These are phyloP conservation scores for Phainopepla nitens DNA, from an alignment of 2,113 vertebrate species.

Conservation along the genomic window DNA sequence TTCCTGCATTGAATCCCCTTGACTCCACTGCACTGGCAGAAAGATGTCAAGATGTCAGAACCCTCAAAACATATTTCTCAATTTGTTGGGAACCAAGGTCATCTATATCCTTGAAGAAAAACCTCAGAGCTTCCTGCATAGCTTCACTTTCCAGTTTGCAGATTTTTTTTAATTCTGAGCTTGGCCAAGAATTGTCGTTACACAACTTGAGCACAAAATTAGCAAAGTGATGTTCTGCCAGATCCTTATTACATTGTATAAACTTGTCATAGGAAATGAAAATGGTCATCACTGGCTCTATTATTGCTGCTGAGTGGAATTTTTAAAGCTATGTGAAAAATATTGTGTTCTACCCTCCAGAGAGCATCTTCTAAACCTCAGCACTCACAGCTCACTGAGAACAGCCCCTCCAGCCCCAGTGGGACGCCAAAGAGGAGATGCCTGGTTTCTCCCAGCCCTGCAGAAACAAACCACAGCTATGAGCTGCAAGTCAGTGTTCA, in stretches of 20 bases:
- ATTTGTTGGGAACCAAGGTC: not conserved
- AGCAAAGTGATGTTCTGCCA: not conserved
- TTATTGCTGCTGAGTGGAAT: not conserved
- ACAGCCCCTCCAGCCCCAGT: not conserved
- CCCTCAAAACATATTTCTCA: not conserved
- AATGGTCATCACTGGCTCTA: not conserved
- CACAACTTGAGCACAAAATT: not conserved
- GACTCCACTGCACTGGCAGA: not conserved
- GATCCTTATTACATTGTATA: not conserved
- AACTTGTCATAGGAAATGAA: slow-evolving; percentile 9
- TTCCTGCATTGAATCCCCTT: not conserved
- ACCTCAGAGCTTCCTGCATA: not conserved
- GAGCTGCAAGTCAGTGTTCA: not conserved
- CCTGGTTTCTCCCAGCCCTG: not conserved
- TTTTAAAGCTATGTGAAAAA: not conserved
- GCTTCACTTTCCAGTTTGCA: not conserved
- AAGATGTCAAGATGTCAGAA: not conserved
- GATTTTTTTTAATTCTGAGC: not conserved
- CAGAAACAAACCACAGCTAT: not conserved
- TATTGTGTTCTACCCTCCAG: not conserved
- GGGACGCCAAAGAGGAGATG: not conserved
- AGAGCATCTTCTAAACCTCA: not conserved
- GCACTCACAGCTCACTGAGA: not conserved
- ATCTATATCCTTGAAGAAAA: not conserved
- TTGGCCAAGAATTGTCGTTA: not conserved